A percentile compares a stretch with the other conserved stretches of the same genome.
These are phyloP conservation scores for Archilochus colubris DNA, from an alignment of 2,113 vertebrate genomes.

Conservation along the genomic window DNA sequence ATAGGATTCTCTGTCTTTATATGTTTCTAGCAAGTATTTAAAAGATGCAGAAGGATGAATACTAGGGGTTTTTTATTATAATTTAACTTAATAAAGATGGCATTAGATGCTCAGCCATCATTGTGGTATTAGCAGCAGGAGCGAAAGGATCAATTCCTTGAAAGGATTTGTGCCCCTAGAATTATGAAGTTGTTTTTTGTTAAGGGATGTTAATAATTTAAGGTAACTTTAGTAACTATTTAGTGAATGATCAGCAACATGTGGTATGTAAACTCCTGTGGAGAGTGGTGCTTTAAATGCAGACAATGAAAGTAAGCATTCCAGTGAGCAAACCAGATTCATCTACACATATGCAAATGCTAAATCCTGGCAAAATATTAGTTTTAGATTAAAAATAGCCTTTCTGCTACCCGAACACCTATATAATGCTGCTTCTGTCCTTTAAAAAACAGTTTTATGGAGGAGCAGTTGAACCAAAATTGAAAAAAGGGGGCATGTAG, in stretches of 20 bases:
- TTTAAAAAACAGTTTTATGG: conserved; percentile 69
- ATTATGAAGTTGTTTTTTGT: background rate
- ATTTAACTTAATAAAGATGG: conserved; percentile 31
- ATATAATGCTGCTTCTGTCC: conserved; percentile 47
- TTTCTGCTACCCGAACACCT: background rate
- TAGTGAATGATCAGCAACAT: conserved; percentile 43
- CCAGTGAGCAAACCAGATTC: background rate
- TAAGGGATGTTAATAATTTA: conserved; percentile 10
- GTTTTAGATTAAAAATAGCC: conserved; percentile 26
- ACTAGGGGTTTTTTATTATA: background rate
- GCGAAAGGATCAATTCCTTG: conserved; percentile 19
- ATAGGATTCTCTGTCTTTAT: conserved; percentile 58
- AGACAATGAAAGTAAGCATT: conserved; percentile 24
- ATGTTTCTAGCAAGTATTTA: conserved; percentile 69
- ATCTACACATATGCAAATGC: background rate
- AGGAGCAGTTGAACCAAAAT: conserved; percentile 71
- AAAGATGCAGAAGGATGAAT: background rate
- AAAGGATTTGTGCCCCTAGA: background rate
- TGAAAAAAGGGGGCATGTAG: conserved; percentile 65
- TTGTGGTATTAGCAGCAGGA: background rate
- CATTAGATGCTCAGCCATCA: background rate
- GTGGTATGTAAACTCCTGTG: conserved; percentile 37
- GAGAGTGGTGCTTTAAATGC: background rate
- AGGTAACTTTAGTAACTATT: background rate
- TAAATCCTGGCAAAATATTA: background rate